Evolutionary conservation across 53 echinoderm and acorn worm species (phyloP).

Genomic region (Holothuria leucospilota): DNA sequence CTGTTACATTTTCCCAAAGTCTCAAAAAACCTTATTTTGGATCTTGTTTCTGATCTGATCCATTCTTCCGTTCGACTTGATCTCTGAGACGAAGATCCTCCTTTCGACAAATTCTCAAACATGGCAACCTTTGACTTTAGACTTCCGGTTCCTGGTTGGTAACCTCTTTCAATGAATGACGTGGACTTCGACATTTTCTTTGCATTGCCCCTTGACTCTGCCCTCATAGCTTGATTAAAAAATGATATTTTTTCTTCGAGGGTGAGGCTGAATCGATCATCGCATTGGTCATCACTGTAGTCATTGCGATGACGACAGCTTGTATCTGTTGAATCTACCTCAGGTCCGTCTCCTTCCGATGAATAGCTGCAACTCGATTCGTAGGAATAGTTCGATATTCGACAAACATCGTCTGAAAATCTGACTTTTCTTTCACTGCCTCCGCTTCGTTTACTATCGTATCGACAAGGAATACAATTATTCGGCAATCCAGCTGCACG

Average conservation of each 20-base stretch:
- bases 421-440: conserved; percentile 71
- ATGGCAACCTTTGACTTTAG: neutral
- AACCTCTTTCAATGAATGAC: neutral
- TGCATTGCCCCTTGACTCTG: neutral
- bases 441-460: conserved; percentile 60
- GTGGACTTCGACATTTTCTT: neutral
- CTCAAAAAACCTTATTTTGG: conserved; percentile 36
- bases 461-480: conserved; percentile 54
- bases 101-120: conserved; percentile 11
- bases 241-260: conserved; percentile 29
- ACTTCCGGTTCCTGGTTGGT: conserved; percentile 16
- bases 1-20: conserved; percentile 18
- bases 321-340: neutral
- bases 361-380: neutral
- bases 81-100: neutral
- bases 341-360: neutral
- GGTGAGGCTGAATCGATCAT: conserved; percentile 15
- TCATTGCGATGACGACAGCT: too few species aligned
- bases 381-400: conserved; percentile 44
- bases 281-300: too few species aligned
- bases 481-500: conserved; percentile 66
- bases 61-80: neutral
- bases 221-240: conserved; percentile 9
- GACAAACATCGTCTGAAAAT: conserved; percentile 91
- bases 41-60: conserved; percentile 7